Evolutionary conservation across 1,140 invertebrate species (phyloP), one percentile per base, ranked within the genome.

Genomic region (Cheumatopsyche charites): DNA sequence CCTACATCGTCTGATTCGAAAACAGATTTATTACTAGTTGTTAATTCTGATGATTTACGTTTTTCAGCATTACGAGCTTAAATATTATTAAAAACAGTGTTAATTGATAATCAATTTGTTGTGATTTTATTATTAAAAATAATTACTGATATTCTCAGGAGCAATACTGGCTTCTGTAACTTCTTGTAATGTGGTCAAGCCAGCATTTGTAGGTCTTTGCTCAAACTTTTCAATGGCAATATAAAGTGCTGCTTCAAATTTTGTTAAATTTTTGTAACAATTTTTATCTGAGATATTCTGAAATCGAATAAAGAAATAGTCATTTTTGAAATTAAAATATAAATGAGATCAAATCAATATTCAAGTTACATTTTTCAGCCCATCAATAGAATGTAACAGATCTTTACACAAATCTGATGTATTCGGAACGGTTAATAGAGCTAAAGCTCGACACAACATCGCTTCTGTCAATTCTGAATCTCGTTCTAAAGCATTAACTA

Each of bases 391-490:
- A 15, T 52, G 17, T 3, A 76, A 61, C 9, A 76, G 41, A 23
- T 74, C 70, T 42, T 63, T 19, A 58, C 80, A 82, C 0, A 79
- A 73, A 9, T 63, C 75, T 0, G 77, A 75, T 49, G 80, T 79
- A 0, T 79, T 65, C 0, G 82, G 83, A 52, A 80, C 79, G 21
- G 80, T 73, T 62, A 84, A 78, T 12, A 84, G 75, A 17, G 82
- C 80, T 42, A 84, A 77, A 76, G 80, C 73, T 15, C 83, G 78
- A 58, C 83, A 84, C 42, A 78, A 77, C 23, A 83, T 76, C 17
- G 76, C 78, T 65, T 75, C 77, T 47, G 80, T 62, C 25, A 77
- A 67, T 4, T 67, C 49, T 12, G 78, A 75, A 0, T 74, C 76
- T 19, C 80, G 77, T 41, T 77, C 78, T 25, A 85, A 26, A 52